These are phyloP conservation scores for Recurvirostra avosetta DNA, from an alignment of 2,113 vertebrate genomes.

Conservation along the genomic window DNA sequence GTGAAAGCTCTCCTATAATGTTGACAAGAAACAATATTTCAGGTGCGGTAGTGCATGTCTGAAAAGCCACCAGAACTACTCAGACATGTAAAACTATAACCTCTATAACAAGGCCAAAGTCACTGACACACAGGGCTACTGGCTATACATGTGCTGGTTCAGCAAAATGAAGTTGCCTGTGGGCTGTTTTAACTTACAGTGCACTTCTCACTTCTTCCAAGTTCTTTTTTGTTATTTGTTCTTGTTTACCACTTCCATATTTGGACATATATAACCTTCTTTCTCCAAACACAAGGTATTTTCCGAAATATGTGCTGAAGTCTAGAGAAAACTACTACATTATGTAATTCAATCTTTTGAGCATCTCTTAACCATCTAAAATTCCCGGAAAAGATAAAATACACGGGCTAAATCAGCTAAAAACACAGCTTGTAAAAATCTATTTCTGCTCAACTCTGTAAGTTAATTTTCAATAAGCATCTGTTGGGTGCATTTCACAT, in stretches of 20 bases:
- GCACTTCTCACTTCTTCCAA: neutral
- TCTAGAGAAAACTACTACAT: neutral
- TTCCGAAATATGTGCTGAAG: constrained; percentile 31
- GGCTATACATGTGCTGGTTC: neutral
- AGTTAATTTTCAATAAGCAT: neutral
- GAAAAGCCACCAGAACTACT: neutral
- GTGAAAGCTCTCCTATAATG: neutral
- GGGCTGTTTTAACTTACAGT: neutral
- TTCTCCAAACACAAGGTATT: neutral
- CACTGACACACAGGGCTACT: neutral
- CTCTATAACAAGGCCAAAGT: neutral
- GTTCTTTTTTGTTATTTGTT: neutral
- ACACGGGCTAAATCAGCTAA: neutral
- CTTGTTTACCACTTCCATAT: neutral
- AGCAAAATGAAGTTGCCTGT: neutral
- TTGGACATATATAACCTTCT: neutral
- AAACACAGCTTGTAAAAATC: neutral
- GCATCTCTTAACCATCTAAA: constrained; percentile 25
- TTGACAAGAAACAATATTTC: neutral
- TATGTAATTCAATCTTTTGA: constrained; percentile 25
- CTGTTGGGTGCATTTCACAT: neutral
- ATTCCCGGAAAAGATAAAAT: constrained; percentile 19
- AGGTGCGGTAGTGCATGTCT: neutral
- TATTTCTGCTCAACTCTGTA: neutral
- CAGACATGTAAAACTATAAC: neutral